Evolutionary conservation across 2,113 vertebrate species (phyloP), one percentile per base, ranked within the genome.

Genomic region (Malurus melanocephalus): DNA sequence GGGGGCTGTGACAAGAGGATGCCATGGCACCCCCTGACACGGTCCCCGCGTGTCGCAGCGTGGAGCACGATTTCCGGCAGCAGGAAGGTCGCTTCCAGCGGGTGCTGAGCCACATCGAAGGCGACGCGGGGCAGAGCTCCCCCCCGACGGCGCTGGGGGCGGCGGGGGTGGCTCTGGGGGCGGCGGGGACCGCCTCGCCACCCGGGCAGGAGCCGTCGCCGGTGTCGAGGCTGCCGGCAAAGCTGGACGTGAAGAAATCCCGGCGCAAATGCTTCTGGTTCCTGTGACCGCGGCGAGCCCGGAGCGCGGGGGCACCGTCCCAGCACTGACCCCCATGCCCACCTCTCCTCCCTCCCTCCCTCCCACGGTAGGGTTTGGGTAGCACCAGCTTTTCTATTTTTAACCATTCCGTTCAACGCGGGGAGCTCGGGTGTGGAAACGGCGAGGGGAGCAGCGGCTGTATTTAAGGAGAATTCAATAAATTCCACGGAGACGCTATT

Each of bases 51-150:
- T 27, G 57, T 73, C 11, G 3, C 92, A 97, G 96, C 13, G 96
- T 97, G 93, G 96, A 96, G 85, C 96, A 96, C 13, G 96, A 97
- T 71, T 97, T 97, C 67, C 95, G 96, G 22, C 95, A 96, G 92
- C 96, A 97, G 87, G 96, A 97, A 38, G 95, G 94, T 6, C 96
- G 96, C 85, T 96, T 96, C 87, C 96, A 94, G 92, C 59, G n/a
- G 7, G 94, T 96, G 92, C 93, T 97, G 88, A 96, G 94, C 93
- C 90, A 88, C 49, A 92, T 96, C 10, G 92, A 95, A 56, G 59
- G 61, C 2, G 77, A 75, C 17, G 0, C 38, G 1, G 17, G 20
- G 7, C 93, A 61, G 0, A 59, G 85, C 80, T 69, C 91, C 65
- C 90, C 88, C 1, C 17, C 22, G 4, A 21, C 26, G 42, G 84